Evolutionary conservation across 2,888 invertebrate genomes (phyloP).

Genomic region (Fissipunctia ypsillon): DNA sequence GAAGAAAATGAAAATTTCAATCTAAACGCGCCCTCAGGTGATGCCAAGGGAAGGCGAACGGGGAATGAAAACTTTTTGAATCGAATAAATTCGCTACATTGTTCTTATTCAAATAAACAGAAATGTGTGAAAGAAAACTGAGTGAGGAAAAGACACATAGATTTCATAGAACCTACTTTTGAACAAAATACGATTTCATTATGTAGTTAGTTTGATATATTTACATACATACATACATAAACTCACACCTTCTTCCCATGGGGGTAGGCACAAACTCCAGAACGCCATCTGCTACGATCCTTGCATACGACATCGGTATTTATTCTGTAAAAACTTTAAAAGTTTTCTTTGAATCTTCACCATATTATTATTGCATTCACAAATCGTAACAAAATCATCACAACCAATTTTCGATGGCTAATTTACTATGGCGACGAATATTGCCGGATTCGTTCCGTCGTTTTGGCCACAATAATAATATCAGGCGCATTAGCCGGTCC

Average conservation of each 20-base stretch:
- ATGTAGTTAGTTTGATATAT: not conserved
- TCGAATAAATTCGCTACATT: constrained; percentile 68
- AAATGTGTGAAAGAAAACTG: constrained; percentile 18
- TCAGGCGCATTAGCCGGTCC: constrained; percentile 80
- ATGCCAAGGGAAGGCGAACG: constrained; percentile 69
- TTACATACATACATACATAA: not conserved
- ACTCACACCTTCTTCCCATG: not conserved
- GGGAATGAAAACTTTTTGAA: constrained; percentile 72
- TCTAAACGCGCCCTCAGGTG: constrained; percentile 87
- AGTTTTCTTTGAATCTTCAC: not conserved
- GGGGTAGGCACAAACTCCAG: not conserved
- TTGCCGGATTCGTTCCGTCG: constrained; percentile 78
- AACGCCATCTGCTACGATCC: not conserved
- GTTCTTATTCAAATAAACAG: constrained; percentile 53
- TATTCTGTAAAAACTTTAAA: not conserved
- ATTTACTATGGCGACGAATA: constrained; percentile 72
- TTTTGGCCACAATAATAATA: constrained; percentile 83
- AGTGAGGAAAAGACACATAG: not conserved
- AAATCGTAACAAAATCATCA: constrained; percentile 35
- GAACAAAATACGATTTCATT: not conserved
- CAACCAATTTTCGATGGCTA: constrained; percentile 63
- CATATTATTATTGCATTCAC: not conserved
- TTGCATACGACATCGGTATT: not conserved
- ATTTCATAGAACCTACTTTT: not conserved
- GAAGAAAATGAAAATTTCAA: constrained; percentile 88